Base-by-base conservation (phyloP, 30 jellyfish, hydroid and myxozoan genomes). In the Turritopsis dohrnii region DNA sequence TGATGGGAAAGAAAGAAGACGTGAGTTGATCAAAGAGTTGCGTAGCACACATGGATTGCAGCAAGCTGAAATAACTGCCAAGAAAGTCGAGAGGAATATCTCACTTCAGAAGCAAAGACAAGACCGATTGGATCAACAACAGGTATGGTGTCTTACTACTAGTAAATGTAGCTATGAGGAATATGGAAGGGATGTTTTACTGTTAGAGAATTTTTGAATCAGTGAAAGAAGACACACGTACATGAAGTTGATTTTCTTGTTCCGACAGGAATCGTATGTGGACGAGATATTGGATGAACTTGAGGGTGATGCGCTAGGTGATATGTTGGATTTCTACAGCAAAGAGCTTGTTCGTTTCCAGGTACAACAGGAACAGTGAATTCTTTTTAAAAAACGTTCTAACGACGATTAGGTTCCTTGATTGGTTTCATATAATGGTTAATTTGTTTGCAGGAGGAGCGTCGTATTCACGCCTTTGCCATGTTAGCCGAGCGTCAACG, bases 391-490 rank as follows among this genome's bases (percentile, higher is more conserved):
- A 60, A 18, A 60, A 23, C 73, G 0, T 60, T 60, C 21, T 60
- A 21, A 18, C 21, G 0, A 21, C 73, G n/a, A n/a, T n/a, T n/a
- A n/a, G n/a, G n/a, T n/a, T n/a, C n/a, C n/a, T n/a, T n/a, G n/a
- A n/a, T n/a, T n/a, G n/a, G n/a, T n/a, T n/a, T n/a, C n/a, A n/a
- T n/a, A n/a, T n/a, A n/a, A n/a, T n/a, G 21, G 73, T 60, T 60
- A 23, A 21, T 60, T 60, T 60, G 19, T 21, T 69, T 69, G 77
- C 54, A 94, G 99, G 99, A 90, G 82, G 99, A 94, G 74, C 96
- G 99, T 29, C 99, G 99, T 65, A 89, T 94, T 83, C 99, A 94
- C 72, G 99, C 99, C 82, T 94, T 94, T 83, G 96, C 99, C 89
- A 94, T 94, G 99, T 88, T 94, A 82, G 99, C 99, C 71, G 99